Evolutionary conservation across 2,797 vertebrate genomes (phyloP).

Genomic region (Tamandua tetradactyla): DNA sequence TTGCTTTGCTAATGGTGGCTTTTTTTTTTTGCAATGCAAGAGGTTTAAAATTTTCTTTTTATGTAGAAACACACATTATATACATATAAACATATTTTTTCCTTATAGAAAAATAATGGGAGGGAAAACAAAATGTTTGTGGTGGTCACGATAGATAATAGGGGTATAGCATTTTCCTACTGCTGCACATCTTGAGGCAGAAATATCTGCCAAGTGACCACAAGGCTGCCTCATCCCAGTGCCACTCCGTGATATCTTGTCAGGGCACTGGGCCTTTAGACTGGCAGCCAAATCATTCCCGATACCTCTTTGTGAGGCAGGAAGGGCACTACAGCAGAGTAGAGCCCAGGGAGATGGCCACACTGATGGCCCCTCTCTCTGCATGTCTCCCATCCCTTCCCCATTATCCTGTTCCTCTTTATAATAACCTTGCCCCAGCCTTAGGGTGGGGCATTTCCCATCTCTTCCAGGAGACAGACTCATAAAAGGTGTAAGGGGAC

Average conservation of each 20-base stretch:
- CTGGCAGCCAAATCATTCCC: background rate
- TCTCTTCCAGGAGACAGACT: background rate
- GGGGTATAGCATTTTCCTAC: background rate
- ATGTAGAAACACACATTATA: background rate
- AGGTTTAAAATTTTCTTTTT: background rate
- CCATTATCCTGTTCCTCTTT: background rate
- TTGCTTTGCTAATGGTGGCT: background rate
- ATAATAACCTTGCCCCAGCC: too few species aligned
- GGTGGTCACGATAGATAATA: too few species aligned
- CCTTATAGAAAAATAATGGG: background rate
- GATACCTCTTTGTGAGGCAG: background rate
- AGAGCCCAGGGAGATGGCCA: background rate
- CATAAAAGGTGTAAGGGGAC: background rate
- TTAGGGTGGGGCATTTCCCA: background rate
- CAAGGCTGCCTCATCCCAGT: background rate
- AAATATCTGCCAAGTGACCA: background rate
- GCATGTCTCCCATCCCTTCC: background rate
- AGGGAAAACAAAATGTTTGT: background rate
- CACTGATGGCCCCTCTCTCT: background rate
- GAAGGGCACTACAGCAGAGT: background rate
- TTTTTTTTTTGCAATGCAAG: background rate
- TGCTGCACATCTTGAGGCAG: background rate
- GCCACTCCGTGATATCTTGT: background rate
- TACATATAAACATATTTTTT: background rate
- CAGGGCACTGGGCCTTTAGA: background rate